Percentiles rank a stretch among this genome's conserved stretches.
Conservation (phyloP, 2,888 invertebrate species). For the Adela reaumurella region DNA sequence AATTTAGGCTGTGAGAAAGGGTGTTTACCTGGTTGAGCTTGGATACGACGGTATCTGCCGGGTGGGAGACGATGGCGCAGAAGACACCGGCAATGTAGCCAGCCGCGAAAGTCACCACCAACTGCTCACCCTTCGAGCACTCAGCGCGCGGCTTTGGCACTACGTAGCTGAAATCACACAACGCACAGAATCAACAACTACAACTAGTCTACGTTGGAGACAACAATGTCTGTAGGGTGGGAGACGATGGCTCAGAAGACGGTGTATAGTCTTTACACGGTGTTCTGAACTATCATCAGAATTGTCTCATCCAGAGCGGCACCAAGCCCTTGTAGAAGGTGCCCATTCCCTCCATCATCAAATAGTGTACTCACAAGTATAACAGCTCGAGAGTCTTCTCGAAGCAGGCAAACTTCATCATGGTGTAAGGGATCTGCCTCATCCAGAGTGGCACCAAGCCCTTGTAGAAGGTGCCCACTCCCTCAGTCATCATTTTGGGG, state of each 20-base stretch:
- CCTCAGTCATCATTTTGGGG: constrained; percentile 90
- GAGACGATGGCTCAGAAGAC: constrained; percentile 98
- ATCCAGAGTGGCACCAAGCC: constrained; percentile 95
- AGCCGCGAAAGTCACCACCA: constrained; percentile 90
- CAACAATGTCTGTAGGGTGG: constrained; percentile 97
- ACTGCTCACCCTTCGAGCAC: constrained; percentile 89
- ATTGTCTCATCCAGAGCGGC: constrained; percentile 95
- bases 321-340: constrained; percentile 96
- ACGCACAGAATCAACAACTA: too few species aligned
- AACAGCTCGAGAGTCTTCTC: constrained; percentile 93
- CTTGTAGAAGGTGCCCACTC: constrained; percentile 90
- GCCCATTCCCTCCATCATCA: constrained; percentile 80
- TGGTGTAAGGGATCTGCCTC: constrained; percentile 98
- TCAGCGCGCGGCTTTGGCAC: constrained; percentile 92
- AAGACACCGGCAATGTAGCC: constrained; percentile 98
- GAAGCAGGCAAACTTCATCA: constrained; percentile 99
- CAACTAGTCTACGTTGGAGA: constrained; percentile 93
- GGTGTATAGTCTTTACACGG: too few species aligned
- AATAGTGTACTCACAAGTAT: constrained; percentile 69
- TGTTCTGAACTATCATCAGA: too few species aligned
- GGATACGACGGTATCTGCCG: constrained; percentile 95
- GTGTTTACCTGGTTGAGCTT: constrained; percentile 86
- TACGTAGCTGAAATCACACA: constrained; percentile 65
- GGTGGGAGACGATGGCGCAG: constrained; percentile 98
- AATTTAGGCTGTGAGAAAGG: too few species aligned